Base-by-base conservation (phyloP, 2,888 invertebrate genomes). In the Steinernema carpocapsae region DNA sequence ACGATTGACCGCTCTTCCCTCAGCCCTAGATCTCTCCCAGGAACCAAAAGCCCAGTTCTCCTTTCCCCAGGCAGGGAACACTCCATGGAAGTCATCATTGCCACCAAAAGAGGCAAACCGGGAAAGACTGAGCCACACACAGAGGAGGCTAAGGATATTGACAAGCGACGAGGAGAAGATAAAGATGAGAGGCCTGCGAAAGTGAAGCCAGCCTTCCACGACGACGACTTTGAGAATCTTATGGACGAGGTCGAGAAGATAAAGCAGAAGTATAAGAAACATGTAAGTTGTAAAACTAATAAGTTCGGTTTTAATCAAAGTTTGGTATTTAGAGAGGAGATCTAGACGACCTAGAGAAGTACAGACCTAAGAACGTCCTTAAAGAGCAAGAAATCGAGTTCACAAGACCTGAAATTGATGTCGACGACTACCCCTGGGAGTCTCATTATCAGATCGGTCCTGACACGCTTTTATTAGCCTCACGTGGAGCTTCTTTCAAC, bases 401-500 rank as follows among this genome's bases (percentile, higher is more conserved):
- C 56, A 7, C 19, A 7, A 22, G 56, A 59, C 81, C 82, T 0
- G 83, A 79, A 3, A 78, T 80, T 22, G 85, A 85, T 70, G 78
- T 87, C 19, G 87, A 87, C 72, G 84, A 83, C 42, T 88, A 86
- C 75, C 88, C 88, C 56, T 89, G 89, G 88, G 83, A 87, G 73
- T 78, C 79, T 1, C 59, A 74, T 74, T 81, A 83, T 89, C 95
- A 96, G 90, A 93, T 94, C 88, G 97, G 97, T 0, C 96, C 96
- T 0, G 97, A 97, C 88, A 96, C 97, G 0, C 95, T 97, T 88
- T 90, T 97, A 7, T 91, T 97, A 56, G 97, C 97, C 88, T 91
- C 96, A 22, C 92, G 95, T 72, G 97, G 97, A 89, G 93, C 94
- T 0, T 92, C 93, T 88, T 96, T 97, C 90, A 95, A 97, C n/a